A percentile compares a stretch with the other conserved stretches of the same genome.
These are phyloP conservation scores for Papilio machaon DNA, from an alignment of 1,140 invertebrate genomes.

Conservation along the genomic window DNA sequence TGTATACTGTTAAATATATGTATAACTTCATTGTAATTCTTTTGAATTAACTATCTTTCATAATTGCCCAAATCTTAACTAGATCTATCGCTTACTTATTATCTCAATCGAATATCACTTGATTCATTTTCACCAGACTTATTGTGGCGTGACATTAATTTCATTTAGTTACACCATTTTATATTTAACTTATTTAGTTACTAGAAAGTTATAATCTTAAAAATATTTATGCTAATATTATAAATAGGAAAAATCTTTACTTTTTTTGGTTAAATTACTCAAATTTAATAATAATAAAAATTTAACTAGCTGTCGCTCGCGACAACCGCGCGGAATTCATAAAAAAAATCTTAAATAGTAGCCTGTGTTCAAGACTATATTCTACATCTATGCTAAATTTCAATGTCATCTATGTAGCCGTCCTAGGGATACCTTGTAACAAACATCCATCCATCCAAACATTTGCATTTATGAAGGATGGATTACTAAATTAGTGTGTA, in stretches of 20 bases:
- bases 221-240: not conserved
- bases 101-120: not conserved
- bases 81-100: conserved; percentile 13
- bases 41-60: not conserved
- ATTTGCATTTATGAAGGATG: too few relatives aligned
- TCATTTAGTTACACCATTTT: not conserved
- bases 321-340: too few relatives aligned
- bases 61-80: conserved; percentile 15
- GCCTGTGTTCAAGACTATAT: too few relatives aligned
- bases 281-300: too few relatives aligned
- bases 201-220: not conserved
- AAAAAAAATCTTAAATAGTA: too few relatives aligned
- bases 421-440: too few relatives aligned
- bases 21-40: not conserved
- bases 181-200: not conserved
- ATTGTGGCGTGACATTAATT: not conserved
- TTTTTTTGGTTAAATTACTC: not conserved
- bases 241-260: not conserved
- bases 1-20: not conserved
- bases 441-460: too few relatives aligned
- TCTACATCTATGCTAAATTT: too few relatives aligned
- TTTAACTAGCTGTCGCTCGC: too few relatives aligned
- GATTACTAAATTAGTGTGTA: too few relatives aligned
- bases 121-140: conserved; percentile 1
- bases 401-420: too few relatives aligned